Percentiles rank a stretch among this genome's conserved stretches.
Evolutionary conservation across 1,140 invertebrate species (phyloP).

Genomic region (Philopotamus ludificatus): DNA sequence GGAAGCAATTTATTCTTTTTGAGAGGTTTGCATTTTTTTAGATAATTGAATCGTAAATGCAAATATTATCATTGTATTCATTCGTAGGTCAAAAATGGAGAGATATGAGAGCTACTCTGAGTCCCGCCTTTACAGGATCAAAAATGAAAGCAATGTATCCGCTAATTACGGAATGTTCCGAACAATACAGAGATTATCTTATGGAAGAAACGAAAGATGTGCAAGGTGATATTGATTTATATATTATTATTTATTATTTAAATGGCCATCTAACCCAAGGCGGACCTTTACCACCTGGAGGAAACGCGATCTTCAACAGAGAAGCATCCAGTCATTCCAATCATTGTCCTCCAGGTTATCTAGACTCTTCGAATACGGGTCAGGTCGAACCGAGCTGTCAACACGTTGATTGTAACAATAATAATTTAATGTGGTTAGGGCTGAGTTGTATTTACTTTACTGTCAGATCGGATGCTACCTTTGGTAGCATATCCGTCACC

Average conservation of each 20-base stretch:
- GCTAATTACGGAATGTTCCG: slow-evolving; percentile 50
- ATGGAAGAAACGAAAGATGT: background rate
- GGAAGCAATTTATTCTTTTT: slow-evolving; percentile 53
- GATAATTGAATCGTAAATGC: background rate
- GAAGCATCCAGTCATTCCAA: too few relatives aligned
- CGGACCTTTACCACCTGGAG: too few relatives aligned
- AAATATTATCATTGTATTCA: background rate
- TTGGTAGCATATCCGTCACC: too few relatives aligned
- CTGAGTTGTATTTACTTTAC: too few relatives aligned
- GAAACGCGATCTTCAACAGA: too few relatives aligned
- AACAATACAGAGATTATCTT: slow-evolving; percentile 40
- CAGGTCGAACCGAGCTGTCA: too few relatives aligned
- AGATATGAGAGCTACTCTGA: slow-evolving; percentile 54
- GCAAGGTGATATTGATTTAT: background rate
- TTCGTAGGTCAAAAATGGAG: slow-evolving; percentile 53
- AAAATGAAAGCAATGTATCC: slow-evolving; percentile 56
- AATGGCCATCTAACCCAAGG: too few relatives aligned
- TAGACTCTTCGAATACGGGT: too few relatives aligned
- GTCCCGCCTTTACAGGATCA: slow-evolving; percentile 55
- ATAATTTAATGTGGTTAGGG: too few relatives aligned
- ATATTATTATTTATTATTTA: background rate
- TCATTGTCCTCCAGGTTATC: too few relatives aligned
- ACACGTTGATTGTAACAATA: too few relatives aligned
- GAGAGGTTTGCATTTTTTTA: slow-evolving; percentile 32
- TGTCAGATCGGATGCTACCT: too few relatives aligned